Conservation (phyloP, 2,888 invertebrate species). For the Drosophila sordidapex region DNA sequence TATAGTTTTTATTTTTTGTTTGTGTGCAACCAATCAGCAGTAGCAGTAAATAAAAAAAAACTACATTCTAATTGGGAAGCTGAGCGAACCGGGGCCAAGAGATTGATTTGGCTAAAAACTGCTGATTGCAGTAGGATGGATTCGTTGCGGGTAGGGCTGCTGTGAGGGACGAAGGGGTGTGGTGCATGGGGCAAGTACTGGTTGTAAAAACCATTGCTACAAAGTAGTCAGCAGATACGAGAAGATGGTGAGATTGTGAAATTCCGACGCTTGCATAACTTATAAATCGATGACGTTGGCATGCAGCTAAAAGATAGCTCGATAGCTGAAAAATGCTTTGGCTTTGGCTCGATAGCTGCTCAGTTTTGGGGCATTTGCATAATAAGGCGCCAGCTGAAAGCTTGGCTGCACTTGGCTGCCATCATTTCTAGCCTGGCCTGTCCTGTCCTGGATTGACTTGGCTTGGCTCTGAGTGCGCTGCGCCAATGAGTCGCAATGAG, state of each 20-base stretch:
- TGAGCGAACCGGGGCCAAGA: constrained; percentile 37
- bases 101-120: constrained; percentile 49
- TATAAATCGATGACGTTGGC: constrained; percentile 78
- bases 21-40: constrained; percentile 60
- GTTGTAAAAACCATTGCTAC: constrained; percentile 69
- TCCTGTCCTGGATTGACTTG: constrained; percentile 4
- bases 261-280: constrained; percentile 67
- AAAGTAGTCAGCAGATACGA: constrained; percentile 65
- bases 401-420: constrained; percentile 62
- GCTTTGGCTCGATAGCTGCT: constrained; percentile 11
- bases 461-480: constrained; percentile 32
- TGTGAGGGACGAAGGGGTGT: constrained; percentile 26
- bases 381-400: constrained; percentile 70
- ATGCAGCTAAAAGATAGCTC: constrained; percentile 50
- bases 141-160: constrained; percentile 15
- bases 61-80: constrained; percentile 43
- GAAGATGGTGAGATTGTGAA: constrained; percentile 19
- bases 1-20: constrained; percentile 49
- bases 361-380: constrained; percentile 65
- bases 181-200: constrained; percentile 26
- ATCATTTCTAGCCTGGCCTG: neutral
- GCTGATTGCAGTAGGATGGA: constrained; percentile 65
- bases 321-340: constrained; percentile 8
- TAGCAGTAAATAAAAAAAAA: constrained; percentile 19
- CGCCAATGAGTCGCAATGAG: constrained; percentile 57